Percentiles rank a stretch among this genome's conserved stretches.
Evolutionary conservation across 2,113 vertebrate genomes (phyloP).

Genomic region (Columbina picui): DNA sequence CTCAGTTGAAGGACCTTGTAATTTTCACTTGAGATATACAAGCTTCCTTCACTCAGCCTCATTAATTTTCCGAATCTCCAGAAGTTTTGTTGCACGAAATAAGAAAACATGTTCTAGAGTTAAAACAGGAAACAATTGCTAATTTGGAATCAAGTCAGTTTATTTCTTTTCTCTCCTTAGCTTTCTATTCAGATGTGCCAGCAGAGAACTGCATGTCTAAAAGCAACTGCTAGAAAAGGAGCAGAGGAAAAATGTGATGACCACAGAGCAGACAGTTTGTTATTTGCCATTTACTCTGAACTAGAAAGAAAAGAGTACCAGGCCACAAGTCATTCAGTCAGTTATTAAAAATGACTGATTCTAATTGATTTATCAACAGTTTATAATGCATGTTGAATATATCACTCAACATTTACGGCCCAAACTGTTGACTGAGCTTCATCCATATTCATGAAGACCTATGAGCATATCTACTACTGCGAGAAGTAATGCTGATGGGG

Average conservation of each 20-base stretch:
- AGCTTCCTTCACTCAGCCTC: not conserved
- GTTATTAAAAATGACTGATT: conserved; percentile 18
- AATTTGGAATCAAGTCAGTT: not conserved
- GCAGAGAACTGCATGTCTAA: not conserved
- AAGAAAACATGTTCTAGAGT: not conserved
- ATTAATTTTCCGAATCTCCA: not conserved
- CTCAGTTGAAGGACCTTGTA: not conserved
- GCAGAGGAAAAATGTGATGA: not conserved
- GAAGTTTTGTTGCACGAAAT: not conserved
- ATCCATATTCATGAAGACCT: conserved; percentile 38
- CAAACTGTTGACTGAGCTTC: conserved; percentile 1
- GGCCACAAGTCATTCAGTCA: not conserved
- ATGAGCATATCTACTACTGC: not conserved
- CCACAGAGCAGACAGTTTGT: not conserved
- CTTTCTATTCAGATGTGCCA: not conserved
- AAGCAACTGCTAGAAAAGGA: not conserved
- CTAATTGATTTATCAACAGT: conserved; percentile 45
- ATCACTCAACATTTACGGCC: not conserved
- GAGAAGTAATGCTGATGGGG: conserved; percentile 23
- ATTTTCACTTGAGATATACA: not conserved
- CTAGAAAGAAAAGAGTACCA: not conserved
- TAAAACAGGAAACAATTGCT: not conserved
- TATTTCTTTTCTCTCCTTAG: not conserved
- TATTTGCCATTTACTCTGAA: not conserved
- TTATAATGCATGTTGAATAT: not conserved